Evolutionary conservation across 2,797 vertebrate genomes (phyloP).

Genomic region (Betta splendens): DNA sequence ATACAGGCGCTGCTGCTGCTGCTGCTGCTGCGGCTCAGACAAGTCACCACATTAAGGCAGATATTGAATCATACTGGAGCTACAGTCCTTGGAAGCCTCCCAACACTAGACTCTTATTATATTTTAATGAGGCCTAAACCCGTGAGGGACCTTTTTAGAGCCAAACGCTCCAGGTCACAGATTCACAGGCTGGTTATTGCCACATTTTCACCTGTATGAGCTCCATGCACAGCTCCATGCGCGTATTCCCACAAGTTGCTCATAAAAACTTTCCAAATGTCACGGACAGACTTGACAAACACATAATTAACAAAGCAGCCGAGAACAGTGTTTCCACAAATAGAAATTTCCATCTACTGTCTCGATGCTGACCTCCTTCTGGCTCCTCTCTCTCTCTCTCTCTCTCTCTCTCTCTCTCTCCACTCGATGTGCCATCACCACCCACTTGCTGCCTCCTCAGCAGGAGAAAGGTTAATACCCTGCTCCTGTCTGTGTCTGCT

Average conservation of each 20-base stretch:
- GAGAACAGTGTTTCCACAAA: constrained; percentile 57
- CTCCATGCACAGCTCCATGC: neutral
- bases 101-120: constrained; percentile 8
- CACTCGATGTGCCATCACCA: constrained; percentile 66
- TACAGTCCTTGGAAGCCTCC: constrained; percentile 18
- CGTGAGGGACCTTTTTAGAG: constrained; percentile 7
- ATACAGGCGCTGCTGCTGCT: constrained; percentile 31
- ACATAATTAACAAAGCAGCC: constrained; percentile 54
- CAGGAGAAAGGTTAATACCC: constrained; percentile 80
- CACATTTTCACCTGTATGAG: neutral
- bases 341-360: constrained; percentile 57
- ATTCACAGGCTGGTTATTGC: neutral
- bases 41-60: constrained; percentile 33
- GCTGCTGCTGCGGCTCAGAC: constrained; percentile 34
- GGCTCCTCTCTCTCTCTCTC: constrained; percentile 25
- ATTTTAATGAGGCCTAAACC: constrained; percentile 24
- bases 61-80: constrained; percentile 40
- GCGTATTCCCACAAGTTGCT: constrained; percentile 24
- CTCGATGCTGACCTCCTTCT: constrained; percentile 57
- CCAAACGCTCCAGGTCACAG: constrained; percentile 4
- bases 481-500: constrained; percentile 64
- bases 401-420: constrained; percentile 43
- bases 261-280: constrained; percentile 46
- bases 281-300: constrained; percentile 41
- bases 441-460: constrained; percentile 80